These are phyloP conservation scores for Campylomormyrus tamandua DNA, from an alignment of 2,113 vertebrate genomes.

Conservation along the genomic window DNA sequence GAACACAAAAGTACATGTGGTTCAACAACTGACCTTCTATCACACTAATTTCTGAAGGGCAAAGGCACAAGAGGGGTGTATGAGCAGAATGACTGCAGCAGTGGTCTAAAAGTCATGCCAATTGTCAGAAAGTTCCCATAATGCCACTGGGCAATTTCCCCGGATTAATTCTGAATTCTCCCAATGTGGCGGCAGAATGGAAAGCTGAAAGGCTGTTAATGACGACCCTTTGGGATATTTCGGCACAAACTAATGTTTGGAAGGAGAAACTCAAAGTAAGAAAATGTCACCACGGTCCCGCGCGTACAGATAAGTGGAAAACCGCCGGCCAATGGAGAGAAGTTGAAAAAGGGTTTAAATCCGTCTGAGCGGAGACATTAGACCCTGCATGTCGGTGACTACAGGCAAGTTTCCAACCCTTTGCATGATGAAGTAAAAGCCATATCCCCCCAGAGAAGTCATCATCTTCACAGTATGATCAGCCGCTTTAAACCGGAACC, in stretches of 20 bases:
- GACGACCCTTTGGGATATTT: not conserved
- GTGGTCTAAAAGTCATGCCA: not conserved
- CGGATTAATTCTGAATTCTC: not conserved
- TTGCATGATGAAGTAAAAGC: slow-evolving; percentile 1
- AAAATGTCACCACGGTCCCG: not conserved
- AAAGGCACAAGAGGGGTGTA: not conserved
- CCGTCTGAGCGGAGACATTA: not conserved
- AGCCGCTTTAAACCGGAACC: not conserved
- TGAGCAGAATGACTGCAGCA: not conserved
- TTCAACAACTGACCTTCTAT: not conserved
- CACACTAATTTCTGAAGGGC: not conserved
- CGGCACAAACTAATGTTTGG: not conserved
- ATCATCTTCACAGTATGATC: not conserved
- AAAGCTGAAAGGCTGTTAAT: not conserved
- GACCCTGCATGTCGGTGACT: not conserved
- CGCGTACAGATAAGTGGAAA: not conserved
- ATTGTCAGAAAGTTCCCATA: not conserved
- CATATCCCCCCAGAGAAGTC: not conserved
- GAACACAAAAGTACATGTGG: not conserved
- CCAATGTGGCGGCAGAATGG: not conserved
- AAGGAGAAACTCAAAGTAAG: not conserved
- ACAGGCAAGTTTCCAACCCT: not conserved
- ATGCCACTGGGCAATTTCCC: slow-evolving; percentile 8
- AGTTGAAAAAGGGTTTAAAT: not conserved
- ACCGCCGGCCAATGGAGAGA: not conserved